Percentiles rank a stretch among this genome's conserved stretches.
phyloP scores from a whole-genome alignment of 2,797 vertebrate species.

The Sebastes iracundus region DNA sequence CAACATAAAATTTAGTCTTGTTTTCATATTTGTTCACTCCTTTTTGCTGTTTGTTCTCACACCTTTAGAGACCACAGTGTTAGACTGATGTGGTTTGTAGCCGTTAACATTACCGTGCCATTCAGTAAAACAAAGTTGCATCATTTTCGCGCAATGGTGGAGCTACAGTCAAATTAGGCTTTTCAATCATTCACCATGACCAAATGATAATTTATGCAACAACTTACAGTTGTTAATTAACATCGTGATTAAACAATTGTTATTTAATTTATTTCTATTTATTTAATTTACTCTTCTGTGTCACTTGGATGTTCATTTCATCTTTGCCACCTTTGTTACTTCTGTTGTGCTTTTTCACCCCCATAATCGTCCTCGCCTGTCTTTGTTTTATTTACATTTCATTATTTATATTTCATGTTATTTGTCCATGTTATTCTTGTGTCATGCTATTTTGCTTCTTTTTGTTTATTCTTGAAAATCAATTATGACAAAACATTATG shows the following conservation, averaged over 20 bases:
- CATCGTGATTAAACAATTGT: neutral
- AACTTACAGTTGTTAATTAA: neutral
- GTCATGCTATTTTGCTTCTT: neutral
- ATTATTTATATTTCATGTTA: neutral
- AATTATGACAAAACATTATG: neutral
- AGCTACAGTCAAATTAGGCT: neutral
- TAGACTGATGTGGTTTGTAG: conserved; percentile 1
- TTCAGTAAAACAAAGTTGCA: neutral
- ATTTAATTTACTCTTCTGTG: neutral
- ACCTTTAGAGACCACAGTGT: neutral
- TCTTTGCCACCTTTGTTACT: neutral
- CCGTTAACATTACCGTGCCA: neutral
- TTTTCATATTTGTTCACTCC: neutral
- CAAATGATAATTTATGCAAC: neutral
- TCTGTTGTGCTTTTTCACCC: neutral
- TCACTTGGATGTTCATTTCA: neutral
- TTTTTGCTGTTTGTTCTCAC: neutral
- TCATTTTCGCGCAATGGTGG: neutral
- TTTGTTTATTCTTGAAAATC: neutral
- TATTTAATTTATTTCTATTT: neutral
- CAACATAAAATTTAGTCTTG: neutral
- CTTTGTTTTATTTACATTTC: neutral
- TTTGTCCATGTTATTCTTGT: neutral
- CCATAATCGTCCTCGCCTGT: neutral
- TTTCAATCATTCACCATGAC: neutral